Percentiles rank a stretch among this genome's conserved stretches.
These are phyloP conservation scores for Anguilla marmorata DNA, from an alignment of 2,797 vertebrate species.

Conservation along the genomic window DNA sequence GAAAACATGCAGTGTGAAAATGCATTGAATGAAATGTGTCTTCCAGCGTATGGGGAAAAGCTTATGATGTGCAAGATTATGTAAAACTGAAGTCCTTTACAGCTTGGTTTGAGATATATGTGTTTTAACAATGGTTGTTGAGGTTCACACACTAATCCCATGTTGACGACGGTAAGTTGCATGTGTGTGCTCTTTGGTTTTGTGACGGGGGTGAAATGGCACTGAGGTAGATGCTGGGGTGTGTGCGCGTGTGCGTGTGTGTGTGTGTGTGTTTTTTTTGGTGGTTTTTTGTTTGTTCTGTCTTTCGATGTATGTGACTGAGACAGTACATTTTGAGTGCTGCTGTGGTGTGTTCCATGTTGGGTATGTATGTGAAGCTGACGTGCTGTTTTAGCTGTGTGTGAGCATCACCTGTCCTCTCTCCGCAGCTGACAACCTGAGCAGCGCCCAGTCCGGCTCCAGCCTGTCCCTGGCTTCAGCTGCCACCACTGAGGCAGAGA, in stretches of 20 bases:
- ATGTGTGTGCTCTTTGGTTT: background rate
- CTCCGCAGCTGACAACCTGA: slow-evolving; percentile 83
- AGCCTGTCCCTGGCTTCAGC: slow-evolving; percentile 92
- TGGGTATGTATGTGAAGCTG: background rate
- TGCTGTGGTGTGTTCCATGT: background rate
- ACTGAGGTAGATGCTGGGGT: background rate
- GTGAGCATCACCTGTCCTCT: background rate
- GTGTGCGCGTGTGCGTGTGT: background rate
- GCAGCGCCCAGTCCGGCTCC: slow-evolving; percentile 90
- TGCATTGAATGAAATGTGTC: background rate
- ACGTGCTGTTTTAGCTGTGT: background rate
- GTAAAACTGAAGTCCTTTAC: background rate
- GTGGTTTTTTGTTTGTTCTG: background rate
- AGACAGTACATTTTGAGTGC: background rate
- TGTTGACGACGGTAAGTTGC: slow-evolving; percentile 9
- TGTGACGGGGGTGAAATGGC: background rate
- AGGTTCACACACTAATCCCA: background rate
- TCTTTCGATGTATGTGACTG: background rate
- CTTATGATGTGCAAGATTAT: background rate
- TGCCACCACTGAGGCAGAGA: slow-evolving; percentile 92
- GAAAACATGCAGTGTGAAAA: background rate
- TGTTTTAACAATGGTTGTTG: background rate
- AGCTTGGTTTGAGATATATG: background rate
- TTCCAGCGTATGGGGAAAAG: background rate
- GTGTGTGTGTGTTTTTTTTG: background rate